Base-by-base conservation (phyloP, 2,113 vertebrate species). In the Natator depressus region DNA sequence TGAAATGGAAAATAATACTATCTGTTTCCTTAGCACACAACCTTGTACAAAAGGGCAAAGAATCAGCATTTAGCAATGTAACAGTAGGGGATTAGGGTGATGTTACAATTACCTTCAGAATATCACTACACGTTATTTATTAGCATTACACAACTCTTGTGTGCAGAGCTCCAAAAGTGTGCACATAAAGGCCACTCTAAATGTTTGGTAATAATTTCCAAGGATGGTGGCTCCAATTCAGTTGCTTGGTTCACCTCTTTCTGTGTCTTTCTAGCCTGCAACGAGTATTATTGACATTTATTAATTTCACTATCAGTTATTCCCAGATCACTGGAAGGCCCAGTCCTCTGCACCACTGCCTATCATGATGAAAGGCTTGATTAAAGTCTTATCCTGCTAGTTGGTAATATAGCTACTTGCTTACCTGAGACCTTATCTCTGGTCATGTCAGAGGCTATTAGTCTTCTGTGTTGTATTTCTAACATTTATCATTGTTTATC, bases 151-250 rank as follows among this genome's bases (percentile, higher is more conserved):
- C 75, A 72, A 38, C 20, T n/a, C 20, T 53, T 10, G 51, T 49
- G 92, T 46, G 6, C 27, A 10, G 55, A 51, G 55, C 55, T 55
- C 20, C 49, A 42, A 11, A 11, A 55, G 10, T 62, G 16, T 29
- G 47, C 42, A 85, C 46, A 42, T 0, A 0, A 0, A 29, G 78
- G 12, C 75, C 57, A 87, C 0, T 38, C 65, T 72, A 72, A 72
- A 0, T 5, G 84, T 53, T 54, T n/a, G 47, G 29, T 27, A 29
- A 5, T 0, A n/a, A 6, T 12, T 84, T 35, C 24, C 53, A 87
- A 0, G 22, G 81, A 0, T 86, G 59, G 38, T 89, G 82, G 16
- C 20, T 89, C 92, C 49, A 19, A 65, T 31, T 83, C 47, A 14
- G 69, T 85, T 78, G 11, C 42, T 51, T 84, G 38, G 79, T 89